phyloP scores from a whole-genome alignment of 2,888 invertebrate genomes.

The Resseliella maxima region DNA sequence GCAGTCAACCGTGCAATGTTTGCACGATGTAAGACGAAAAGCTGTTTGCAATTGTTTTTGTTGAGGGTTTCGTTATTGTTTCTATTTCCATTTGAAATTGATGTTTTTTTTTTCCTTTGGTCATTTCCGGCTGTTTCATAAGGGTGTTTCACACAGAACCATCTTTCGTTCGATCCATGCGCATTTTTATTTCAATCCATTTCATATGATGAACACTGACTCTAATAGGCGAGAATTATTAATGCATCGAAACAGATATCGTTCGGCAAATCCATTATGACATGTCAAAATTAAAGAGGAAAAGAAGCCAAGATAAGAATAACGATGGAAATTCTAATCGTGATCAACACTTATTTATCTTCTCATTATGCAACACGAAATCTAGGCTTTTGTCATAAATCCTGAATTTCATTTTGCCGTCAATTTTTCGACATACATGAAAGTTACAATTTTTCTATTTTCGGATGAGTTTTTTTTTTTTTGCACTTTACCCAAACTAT shows the following conservation, averaged over 20 bases:
- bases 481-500: too few relatives aligned
- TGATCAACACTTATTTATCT: background rate
- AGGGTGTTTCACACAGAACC: background rate
- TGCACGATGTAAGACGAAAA: background rate
- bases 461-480: too few relatives aligned
- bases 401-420: background rate
- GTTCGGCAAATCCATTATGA: background rate
- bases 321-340: background rate
- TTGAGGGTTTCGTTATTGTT: background rate
- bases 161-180: background rate
- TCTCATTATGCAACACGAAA: background rate
- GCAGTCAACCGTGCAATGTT: background rate
- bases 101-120: background rate
- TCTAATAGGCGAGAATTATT: background rate
- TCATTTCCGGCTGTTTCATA: background rate
- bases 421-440: background rate
- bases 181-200: background rate
- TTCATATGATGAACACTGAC: background rate
- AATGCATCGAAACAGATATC: slow-evolving; percentile 4
- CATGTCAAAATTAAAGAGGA: background rate
- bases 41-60: background rate
- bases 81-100: background rate
- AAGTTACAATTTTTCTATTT: too few relatives aligned
- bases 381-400: background rate
- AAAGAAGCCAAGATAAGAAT: background rate